Percentiles rank a stretch among this genome's conserved stretches.
These are phyloP conservation scores for Anseranas semipalmata DNA, from an alignment of 2,113 vertebrate species.

Conservation along the genomic window DNA sequence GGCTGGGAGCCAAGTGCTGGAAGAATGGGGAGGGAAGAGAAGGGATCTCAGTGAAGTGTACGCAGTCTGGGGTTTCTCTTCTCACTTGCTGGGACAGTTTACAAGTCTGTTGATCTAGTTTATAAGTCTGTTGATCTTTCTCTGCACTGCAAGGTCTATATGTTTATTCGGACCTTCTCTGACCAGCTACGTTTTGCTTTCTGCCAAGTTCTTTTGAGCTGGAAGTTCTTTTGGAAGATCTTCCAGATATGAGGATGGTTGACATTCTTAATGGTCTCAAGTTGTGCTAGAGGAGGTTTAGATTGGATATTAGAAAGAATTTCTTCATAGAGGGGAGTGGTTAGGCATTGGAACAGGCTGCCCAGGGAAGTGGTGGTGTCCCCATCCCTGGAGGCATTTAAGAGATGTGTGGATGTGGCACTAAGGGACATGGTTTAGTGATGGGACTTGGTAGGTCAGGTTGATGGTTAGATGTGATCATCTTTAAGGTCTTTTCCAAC, in stretches of 20 bases:
- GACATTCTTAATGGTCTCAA: background rate
- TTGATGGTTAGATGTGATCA: background rate
- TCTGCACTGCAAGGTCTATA: background rate
- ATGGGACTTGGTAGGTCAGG: background rate
- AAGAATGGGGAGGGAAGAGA: background rate
- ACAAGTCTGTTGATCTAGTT: too few species aligned
- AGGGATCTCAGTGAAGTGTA: background rate
- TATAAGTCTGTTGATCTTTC: background rate
- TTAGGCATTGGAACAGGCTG: too few species aligned
- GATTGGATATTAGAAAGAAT: background rate
- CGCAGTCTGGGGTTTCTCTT: background rate
- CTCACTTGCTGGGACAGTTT: background rate
- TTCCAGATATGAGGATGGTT: background rate
- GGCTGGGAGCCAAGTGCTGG: background rate
- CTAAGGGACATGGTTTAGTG: background rate
- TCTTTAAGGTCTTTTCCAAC: background rate
- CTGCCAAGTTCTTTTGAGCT: background rate
- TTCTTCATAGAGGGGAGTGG: background rate
- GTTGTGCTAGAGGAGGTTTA: background rate
- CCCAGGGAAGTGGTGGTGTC: background rate
- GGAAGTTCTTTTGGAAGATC: background rate
- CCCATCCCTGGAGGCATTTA: background rate
- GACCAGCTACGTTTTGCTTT: background rate
- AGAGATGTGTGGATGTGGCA: background rate
- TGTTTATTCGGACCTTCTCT: background rate